A percentile compares a stretch with the other conserved stretches of the same genome.
phyloP scores from a whole-genome alignment of 2,888 invertebrate species.

The Volucella inanis region DNA sequence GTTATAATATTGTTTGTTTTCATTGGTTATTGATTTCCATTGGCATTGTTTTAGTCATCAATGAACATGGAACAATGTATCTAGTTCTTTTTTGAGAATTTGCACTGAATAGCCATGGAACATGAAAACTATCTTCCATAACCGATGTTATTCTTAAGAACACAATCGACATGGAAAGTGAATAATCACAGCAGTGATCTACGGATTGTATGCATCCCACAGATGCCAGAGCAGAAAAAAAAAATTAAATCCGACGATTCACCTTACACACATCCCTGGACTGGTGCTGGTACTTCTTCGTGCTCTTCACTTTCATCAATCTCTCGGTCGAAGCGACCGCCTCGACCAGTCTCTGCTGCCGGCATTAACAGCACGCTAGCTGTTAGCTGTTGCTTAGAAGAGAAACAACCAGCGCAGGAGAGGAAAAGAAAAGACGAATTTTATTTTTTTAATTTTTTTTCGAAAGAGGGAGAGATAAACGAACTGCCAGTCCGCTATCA shows the following conservation, averaged over 20 bases:
- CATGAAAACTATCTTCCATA: neutral
- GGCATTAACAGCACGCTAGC: conserved; percentile 69
- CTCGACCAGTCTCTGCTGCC: conserved; percentile 34
- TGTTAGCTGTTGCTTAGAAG: conserved; percentile 35
- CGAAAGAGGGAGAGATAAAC: conserved; percentile 80
- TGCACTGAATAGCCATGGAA: no score
- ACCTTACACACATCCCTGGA: conserved; percentile 58
- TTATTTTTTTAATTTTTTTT: conserved; percentile 53
- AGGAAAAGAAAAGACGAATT: conserved; percentile 72
- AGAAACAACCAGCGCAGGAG: conserved; percentile 49
- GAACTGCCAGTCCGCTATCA: conserved; percentile 83
- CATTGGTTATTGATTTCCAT: no score
- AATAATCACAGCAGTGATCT: conserved; percentile 42
- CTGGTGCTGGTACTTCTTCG: conserved; percentile 60
- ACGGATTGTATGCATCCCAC: neutral
- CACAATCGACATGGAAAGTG: conserved; percentile 21
- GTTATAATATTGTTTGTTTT: no score
- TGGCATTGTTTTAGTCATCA: no score
- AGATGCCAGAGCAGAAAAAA: conserved; percentile 1
- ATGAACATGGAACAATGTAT: no score
- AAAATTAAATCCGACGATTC: conserved; percentile 37
- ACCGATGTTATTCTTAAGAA: conserved; percentile 15
- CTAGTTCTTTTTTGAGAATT: no score
- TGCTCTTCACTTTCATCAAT: conserved; percentile 68
- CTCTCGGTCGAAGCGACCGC: conserved; percentile 59